phyloP scores from a whole-genome alignment of 2,888 invertebrate species.

The Agriopis leucophaearia region DNA sequence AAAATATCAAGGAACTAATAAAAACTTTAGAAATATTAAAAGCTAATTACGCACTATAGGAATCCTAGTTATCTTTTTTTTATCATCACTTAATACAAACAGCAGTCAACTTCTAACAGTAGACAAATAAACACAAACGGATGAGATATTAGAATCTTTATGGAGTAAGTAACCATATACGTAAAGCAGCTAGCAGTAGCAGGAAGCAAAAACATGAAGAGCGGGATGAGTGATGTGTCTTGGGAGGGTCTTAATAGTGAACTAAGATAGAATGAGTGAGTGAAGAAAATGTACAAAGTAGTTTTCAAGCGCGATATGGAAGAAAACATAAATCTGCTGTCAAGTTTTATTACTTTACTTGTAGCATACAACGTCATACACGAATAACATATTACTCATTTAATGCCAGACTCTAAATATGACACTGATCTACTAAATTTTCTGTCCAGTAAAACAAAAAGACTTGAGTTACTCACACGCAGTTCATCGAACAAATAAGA shows the following conservation, averaged over 20 bases:
- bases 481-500: constrained; percentile 30
- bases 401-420: constrained; percentile 6
- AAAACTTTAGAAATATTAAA: background rate
- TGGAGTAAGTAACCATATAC: too few species aligned
- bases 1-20: background rate
- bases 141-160: background rate
- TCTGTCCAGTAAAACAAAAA: constrained; percentile 13
- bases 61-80: background rate
- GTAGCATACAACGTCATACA: constrained; percentile 8
- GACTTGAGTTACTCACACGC: constrained; percentile 20
- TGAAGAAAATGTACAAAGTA: background rate
- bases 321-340: constrained; percentile 3
- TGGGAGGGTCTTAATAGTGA: too few species aligned
- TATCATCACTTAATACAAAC: background rate
- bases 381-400: constrained; percentile 21
- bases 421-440: constrained; percentile 21
- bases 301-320: background rate
- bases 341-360: constrained; percentile 3
- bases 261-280: too few species aligned
- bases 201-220: too few species aligned
- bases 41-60: background rate
- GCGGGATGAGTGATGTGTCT: too few species aligned
- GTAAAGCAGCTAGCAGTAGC: too few species aligned
- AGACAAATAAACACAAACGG: background rate
- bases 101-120: background rate